Evolutionary conservation across 2,888 invertebrate genomes (phyloP), one percentile per base, ranked within the genome.

Genomic region (Stictocephala bisonia): DNA sequence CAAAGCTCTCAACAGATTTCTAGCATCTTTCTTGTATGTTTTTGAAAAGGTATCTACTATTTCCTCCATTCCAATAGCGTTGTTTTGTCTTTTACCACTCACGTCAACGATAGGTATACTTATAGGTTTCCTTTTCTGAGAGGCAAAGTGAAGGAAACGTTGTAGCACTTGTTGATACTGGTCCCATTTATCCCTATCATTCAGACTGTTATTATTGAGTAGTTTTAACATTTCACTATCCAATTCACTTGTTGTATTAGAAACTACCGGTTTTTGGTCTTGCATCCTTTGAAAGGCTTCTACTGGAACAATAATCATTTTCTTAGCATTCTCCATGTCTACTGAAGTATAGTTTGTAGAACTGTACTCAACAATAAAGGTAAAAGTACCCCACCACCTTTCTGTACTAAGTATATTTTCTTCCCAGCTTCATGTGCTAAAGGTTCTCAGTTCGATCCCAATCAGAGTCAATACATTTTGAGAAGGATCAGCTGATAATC

Each of bases 111-210:
- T 18, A 24, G 56, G 56, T 13, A 58, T 27, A 1, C 31, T 2
- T 18, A 58, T 15, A 15, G 56, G 56, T 15, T 58, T 58, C 31
- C 56, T 58, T n/a, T 58, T 58, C 31, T 31, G 15, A 58, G 3
- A 3, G 1, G 56, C 2, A 58, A 58, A 58, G n/a, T 58, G 31
- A 31, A 58, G 27, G 27, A 26, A 58, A 6, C 56, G 24, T 31
- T 58, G 56, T 31, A 58, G 31, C n/a, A 58, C 56, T 27, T 58
- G 56, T 29, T 58, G 56, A 31, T 58, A 58, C 31, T 58, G 56
- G 15, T 15, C 27, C 56, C 56, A 58, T 20, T 58, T 58, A 31
- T 58, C 56, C 31, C 31, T 27, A 31, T 58, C 56, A 58, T 6
- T 58, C 15, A 58, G 31, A 15, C 6, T 31, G 27, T 58, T 58